A percentile compares a stretch with the other conserved stretches of the same genome.
Evolutionary conservation across 1,140 invertebrate species (phyloP).

Genomic region (Plutomurus gul): DNA sequence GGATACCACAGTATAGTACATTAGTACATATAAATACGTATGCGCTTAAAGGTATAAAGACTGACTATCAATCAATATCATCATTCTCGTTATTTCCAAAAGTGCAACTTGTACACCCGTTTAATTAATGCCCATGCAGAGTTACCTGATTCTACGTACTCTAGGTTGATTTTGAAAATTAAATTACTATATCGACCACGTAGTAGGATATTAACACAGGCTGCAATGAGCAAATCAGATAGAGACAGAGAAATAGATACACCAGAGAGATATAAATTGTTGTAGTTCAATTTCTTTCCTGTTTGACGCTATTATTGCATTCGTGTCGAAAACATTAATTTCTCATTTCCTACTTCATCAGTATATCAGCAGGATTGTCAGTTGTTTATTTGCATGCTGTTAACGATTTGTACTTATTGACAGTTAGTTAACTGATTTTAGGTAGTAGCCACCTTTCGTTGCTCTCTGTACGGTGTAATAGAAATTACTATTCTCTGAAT

Average conservation of each 20-base stretch:
- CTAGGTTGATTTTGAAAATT: too few relatives aligned
- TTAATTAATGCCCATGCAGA: neutral
- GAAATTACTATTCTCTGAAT: too few relatives aligned
- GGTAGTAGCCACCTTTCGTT: too few relatives aligned
- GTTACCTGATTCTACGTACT: too few relatives aligned
- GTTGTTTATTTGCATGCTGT: neutral
- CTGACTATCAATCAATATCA: neutral
- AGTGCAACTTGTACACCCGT: neutral
- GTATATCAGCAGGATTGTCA: conserved; percentile 10
- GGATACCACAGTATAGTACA: too few relatives aligned
- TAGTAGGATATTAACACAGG: too few relatives aligned
- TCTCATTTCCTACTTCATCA: neutral
- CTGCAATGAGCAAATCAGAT: too few relatives aligned
- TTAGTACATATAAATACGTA: too few relatives aligned
- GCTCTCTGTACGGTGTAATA: too few relatives aligned
- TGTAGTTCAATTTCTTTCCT: conserved; percentile 2
- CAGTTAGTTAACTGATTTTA: neutral
- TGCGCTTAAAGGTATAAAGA: too few relatives aligned
- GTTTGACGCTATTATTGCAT: conserved; percentile 12
- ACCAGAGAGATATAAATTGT: neutral
- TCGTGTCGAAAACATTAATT: conserved; percentile 22
- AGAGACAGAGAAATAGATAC: too few relatives aligned
- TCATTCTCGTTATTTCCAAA: neutral
- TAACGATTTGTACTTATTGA: neutral
- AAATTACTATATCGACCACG: neutral